A percentile compares a stretch with the other conserved stretches of the same genome.
Evolutionary conservation across 2,888 invertebrate species (phyloP).

Genomic region (Lobophora halterata): DNA sequence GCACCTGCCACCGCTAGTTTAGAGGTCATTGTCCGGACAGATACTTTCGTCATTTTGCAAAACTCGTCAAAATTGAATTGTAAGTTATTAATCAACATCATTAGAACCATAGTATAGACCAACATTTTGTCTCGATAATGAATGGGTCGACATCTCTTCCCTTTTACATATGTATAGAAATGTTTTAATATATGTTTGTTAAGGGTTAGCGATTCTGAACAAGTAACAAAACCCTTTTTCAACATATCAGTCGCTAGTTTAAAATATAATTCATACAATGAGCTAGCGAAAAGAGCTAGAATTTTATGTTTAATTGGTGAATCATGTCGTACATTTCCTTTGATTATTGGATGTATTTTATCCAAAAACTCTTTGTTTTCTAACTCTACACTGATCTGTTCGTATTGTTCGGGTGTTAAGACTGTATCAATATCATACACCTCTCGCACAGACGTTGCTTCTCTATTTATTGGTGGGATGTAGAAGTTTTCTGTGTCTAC

Average conservation of each 20-base stretch:
- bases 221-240: conserved; percentile 46
- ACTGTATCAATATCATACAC: conserved; percentile 72
- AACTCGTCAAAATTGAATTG: conserved; percentile 55
- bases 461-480: conserved; percentile 73
- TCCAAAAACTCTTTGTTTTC: conserved; percentile 41
- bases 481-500: conserved; percentile 66
- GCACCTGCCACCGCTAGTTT: conserved; percentile 61
- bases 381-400: conserved; percentile 55
- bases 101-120: conserved; percentile 60
- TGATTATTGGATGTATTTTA: conserved; percentile 27
- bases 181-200: conserved; percentile 53
- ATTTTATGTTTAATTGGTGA: conserved; percentile 43
- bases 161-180: conserved; percentile 45
- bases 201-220: conserved; percentile 50
- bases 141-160: conserved; percentile 45
- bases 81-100: conserved; percentile 58
- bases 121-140: conserved; percentile 62
- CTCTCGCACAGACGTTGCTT: conserved; percentile 62
- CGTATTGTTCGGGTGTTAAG: conserved; percentile 59
- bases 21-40: conserved; percentile 40
- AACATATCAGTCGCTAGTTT: background rate
- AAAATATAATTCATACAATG: conserved; percentile 21
- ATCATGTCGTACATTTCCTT: conserved; percentile 36
- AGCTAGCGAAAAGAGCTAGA: conserved; percentile 54
- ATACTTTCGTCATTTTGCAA: conserved; percentile 49